Percentiles rank a stretch among this genome's conserved stretches.
Evolutionary conservation across 2,888 invertebrate species (phyloP).

Genomic region (Phoenoteleia sp.): DNA sequence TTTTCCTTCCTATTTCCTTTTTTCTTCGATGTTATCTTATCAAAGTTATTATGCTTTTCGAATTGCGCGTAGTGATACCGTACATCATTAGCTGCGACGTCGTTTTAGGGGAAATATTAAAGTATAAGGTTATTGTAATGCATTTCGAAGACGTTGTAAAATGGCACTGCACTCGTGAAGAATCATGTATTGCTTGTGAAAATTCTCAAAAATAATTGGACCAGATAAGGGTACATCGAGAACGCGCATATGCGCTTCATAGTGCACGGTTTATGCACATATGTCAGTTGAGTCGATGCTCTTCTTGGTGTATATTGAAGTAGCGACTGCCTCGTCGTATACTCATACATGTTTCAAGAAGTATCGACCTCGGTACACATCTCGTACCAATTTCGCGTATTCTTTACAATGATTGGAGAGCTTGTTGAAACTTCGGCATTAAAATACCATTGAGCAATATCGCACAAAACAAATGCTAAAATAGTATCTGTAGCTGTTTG

Average conservation of each 20-base stretch:
- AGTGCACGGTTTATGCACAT: slow-evolving; percentile 44
- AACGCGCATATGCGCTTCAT: neutral
- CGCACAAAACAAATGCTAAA: neutral
- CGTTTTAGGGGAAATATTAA: slow-evolving; percentile 38
- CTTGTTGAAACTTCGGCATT: slow-evolving; percentile 39
- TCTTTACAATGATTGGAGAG: slow-evolving; percentile 61
- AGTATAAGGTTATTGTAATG: slow-evolving; percentile 50
- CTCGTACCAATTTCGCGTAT: slow-evolving; percentile 37
- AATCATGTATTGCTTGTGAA: slow-evolving; percentile 69
- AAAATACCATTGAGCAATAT: slow-evolving; percentile 23
- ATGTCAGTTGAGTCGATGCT: slow-evolving; percentile 47
- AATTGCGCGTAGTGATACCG: neutral
- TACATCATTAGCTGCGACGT: slow-evolving; percentile 36
- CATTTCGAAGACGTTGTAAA: slow-evolving; percentile 37
- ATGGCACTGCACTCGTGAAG: slow-evolving; percentile 57
- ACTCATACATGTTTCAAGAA: slow-evolving; percentile 52
- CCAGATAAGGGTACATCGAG: slow-evolving; percentile 72
- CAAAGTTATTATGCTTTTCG: slow-evolving; percentile 14
- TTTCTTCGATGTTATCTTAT: slow-evolving; percentile 1
- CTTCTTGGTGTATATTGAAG: slow-evolving; percentile 30
- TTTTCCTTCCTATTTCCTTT: slow-evolving; percentile 39
- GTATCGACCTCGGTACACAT: slow-evolving; percentile 58
- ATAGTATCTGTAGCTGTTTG: neutral
- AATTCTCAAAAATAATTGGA: slow-evolving; percentile 81
- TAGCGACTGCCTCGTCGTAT: slow-evolving; percentile 23